Conservation (phyloP, 2,113 vertebrate genomes). For the Manacus vitellinus region DNA sequence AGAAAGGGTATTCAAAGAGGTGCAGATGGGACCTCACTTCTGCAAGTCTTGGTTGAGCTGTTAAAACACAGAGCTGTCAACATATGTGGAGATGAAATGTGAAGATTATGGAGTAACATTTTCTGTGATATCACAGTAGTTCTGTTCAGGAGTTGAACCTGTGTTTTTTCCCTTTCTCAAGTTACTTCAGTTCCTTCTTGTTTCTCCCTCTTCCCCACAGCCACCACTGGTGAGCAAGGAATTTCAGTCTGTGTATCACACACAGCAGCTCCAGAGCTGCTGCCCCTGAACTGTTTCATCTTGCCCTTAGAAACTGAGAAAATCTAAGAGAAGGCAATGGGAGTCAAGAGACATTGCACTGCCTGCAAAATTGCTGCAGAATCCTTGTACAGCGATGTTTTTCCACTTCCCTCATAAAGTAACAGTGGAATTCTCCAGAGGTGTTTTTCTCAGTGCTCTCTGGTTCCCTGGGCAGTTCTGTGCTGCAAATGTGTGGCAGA, state of each 20-base stretch:
- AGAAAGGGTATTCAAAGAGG: background rate
- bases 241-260: background rate
- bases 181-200: background rate
- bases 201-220: background rate
- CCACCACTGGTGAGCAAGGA: background rate
- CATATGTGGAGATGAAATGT: background rate
- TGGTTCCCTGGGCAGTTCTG: background rate
- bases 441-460: background rate
- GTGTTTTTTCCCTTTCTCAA: background rate
- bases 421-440: background rate
- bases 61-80: background rate
- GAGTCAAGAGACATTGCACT: background rate
- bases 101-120: background rate
- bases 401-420: background rate
- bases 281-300: background rate
- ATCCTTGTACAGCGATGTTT: background rate
- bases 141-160: background rate
- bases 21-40: background rate
- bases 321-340: background rate
- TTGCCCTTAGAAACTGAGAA: background rate
- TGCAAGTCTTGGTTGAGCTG: background rate
- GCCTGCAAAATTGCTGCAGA: background rate
- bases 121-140: background rate
- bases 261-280: background rate
- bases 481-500: background rate